phyloP scores from a whole-genome alignment of 2,888 invertebrate species.

The Mayetiola destructor region DNA sequence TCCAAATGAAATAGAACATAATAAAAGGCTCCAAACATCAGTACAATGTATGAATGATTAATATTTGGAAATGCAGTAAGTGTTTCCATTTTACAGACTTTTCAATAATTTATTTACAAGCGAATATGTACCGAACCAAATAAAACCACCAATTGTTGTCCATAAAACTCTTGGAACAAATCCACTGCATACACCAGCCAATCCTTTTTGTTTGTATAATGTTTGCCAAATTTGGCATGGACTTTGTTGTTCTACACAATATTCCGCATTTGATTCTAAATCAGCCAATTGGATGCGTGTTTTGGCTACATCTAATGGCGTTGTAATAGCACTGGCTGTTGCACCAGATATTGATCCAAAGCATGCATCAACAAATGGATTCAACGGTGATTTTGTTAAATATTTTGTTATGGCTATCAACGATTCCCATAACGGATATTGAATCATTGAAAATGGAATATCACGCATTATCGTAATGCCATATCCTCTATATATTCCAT shows the following conservation, averaged over 20 bases:
- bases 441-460: slow-evolving; percentile 88
- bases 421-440: slow-evolving; percentile 91
- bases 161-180: background rate
- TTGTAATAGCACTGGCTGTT: background rate
- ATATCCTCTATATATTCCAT: slow-evolving; percentile 60
- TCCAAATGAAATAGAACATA: no score
- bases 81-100: background rate
- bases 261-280: background rate
- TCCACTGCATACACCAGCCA: background rate
- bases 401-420: slow-evolving; percentile 43
- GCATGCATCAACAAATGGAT: background rate
- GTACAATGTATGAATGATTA: no score
- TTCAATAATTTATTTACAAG: background rate
- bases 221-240: background rate
- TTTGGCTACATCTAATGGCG: slow-evolving; percentile 3
- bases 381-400: no score
- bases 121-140: slow-evolving; percentile 8
- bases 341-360: background rate
- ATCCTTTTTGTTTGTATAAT: background rate
- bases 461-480: slow-evolving; percentile 63
- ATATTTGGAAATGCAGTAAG: no score
- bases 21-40: no score
- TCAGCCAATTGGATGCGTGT: slow-evolving; percentile 6
- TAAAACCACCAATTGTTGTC: slow-evolving; percentile 1
- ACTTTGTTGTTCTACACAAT: background rate